Conservation (phyloP, 2,888 invertebrate species). For the Aethes cnicana region DNA sequence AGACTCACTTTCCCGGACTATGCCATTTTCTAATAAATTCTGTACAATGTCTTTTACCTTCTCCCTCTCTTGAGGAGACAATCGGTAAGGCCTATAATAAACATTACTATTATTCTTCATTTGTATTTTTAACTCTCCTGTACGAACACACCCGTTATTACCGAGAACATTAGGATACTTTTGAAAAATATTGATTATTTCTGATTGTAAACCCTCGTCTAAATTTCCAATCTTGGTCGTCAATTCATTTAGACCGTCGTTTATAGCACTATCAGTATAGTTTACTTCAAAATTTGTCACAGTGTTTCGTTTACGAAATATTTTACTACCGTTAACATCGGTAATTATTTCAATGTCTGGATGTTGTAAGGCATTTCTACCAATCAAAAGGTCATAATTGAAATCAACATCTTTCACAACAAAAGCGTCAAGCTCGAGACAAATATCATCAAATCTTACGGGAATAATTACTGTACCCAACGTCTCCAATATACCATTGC, state of each 20-base stretch:
- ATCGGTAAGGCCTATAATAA: not conserved
- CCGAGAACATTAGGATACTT: constrained; percentile 27
- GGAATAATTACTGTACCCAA: constrained; percentile 30
- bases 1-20: not conserved
- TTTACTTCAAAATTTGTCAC: not conserved
- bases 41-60: not conserved
- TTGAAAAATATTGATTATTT: constrained; percentile 24
- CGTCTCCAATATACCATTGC: constrained; percentile 17
- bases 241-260: not conserved
- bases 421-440: constrained; percentile 35
- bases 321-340: constrained; percentile 20
- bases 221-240: constrained; percentile 9
- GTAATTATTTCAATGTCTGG: constrained; percentile 32
- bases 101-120: constrained; percentile 10
- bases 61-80: not conserved
- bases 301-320: constrained; percentile 3
- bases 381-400: constrained; percentile 26
- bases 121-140: constrained; percentile 30
- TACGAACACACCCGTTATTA: constrained; percentile 26
- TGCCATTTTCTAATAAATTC: not conserved
- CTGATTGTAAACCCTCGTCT: constrained; percentile 10
- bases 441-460: constrained; percentile 33
- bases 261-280: not conserved
- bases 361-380: constrained; percentile 25
- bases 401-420: constrained; percentile 30